Evolutionary conservation across 2,888 invertebrate genomes (phyloP).

Genomic region (Acanthosoma haemorrhoidale): DNA sequence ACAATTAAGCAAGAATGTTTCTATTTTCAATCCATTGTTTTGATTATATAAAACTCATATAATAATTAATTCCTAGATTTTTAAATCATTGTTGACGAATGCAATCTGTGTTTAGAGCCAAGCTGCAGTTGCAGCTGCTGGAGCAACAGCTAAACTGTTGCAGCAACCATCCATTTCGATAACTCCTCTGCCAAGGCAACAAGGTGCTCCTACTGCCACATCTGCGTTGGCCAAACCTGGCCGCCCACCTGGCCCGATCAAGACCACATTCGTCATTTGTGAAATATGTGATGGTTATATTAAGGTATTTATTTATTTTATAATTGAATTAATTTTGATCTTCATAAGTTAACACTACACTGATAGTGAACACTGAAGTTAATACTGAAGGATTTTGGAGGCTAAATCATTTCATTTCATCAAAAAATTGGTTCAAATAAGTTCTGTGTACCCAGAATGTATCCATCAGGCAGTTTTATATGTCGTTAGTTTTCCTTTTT

Average conservation of each 20-base stretch:
- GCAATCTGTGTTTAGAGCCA: constrained; percentile 18
- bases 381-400: too few relatives aligned
- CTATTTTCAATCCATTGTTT: too few relatives aligned
- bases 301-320: constrained; percentile 45
- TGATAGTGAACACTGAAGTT: too few relatives aligned
- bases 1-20: too few relatives aligned
- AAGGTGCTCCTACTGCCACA: constrained; percentile 17
- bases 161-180: constrained; percentile 86
- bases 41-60: too few relatives aligned
- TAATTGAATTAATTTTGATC: background rate
- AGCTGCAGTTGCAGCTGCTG: constrained; percentile 33
- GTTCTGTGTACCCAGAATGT: too few relatives aligned
- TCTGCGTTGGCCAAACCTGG: constrained; percentile 42
- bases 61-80: background rate
- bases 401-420: too few relatives aligned
- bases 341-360: too few relatives aligned
- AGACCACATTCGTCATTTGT: constrained; percentile 85
- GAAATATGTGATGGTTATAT: constrained; percentile 97
- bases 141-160: constrained; percentile 47
- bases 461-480: too few relatives aligned
- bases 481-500: too few relatives aligned
- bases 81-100: too few relatives aligned
- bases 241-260: constrained; percentile 50
- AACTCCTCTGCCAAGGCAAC: constrained; percentile 73
- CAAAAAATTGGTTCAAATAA: too few relatives aligned